phyloP scores from a whole-genome alignment of 1,140 invertebrate species.

The Lutraria rhynchaena region DNA sequence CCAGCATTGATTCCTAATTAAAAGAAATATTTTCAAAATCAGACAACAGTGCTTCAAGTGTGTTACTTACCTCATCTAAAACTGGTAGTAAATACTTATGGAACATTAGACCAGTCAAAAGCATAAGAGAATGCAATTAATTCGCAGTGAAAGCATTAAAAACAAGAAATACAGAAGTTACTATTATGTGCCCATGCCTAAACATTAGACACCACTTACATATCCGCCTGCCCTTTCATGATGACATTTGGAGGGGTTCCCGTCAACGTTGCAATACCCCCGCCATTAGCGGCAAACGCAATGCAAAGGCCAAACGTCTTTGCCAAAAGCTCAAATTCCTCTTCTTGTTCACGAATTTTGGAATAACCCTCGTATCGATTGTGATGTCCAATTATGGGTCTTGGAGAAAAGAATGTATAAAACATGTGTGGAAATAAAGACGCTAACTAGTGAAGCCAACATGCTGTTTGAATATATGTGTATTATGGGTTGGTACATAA shows the following conservation, averaged over 20 bases:
- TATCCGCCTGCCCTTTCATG: conserved; percentile 81
- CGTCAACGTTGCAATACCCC: conserved; percentile 92
- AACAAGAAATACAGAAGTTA: background rate
- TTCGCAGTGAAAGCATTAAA: too few relatives aligned
- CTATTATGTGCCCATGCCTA: background rate
- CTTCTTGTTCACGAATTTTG: conserved; percentile 9
- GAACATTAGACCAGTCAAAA: too few relatives aligned
- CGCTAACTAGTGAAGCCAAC: too few relatives aligned
- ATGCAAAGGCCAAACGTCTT: conserved; percentile 85
- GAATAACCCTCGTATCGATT: background rate
- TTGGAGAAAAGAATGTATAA: background rate
- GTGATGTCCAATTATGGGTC: background rate
- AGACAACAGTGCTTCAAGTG: too few relatives aligned
- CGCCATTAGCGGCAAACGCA: conserved; percentile 91
- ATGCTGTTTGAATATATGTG: too few relatives aligned
- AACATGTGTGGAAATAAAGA: too few relatives aligned
- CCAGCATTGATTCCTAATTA: too few relatives aligned
- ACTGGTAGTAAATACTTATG: too few relatives aligned
- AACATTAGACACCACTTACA: conserved; percentile 56
- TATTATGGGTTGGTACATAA: too few relatives aligned
- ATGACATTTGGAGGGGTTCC: conserved; percentile 95
- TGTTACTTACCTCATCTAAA: too few relatives aligned
- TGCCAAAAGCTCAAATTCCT: conserved; percentile 59
- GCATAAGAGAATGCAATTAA: too few relatives aligned
- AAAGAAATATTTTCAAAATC: too few relatives aligned